phyloP scores from a whole-genome alignment of 1,140 invertebrate genomes.

The Hormaphis cornu region DNA sequence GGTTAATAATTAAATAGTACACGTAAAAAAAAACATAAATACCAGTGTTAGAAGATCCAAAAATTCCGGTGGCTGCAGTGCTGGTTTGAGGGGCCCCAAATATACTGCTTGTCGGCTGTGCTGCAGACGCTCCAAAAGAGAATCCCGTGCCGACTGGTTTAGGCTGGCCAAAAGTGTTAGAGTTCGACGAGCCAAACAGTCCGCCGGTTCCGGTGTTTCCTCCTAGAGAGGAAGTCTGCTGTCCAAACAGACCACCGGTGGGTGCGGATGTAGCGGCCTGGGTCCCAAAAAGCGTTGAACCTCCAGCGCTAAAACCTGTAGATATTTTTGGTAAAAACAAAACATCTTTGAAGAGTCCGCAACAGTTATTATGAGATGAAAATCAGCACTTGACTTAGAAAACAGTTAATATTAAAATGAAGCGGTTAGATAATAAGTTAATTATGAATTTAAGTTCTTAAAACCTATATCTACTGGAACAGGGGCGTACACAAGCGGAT shows the following conservation, averaged over 20 bases:
- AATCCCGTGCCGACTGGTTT: constrained; percentile 41
- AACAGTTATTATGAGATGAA: too few species aligned
- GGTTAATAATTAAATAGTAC: too few species aligned
- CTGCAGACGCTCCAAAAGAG: constrained; percentile 41
- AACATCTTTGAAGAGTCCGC: too few species aligned
- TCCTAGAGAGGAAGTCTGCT: constrained; percentile 35
- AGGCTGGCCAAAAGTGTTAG: constrained; percentile 50
- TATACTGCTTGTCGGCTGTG: constrained; percentile 43
- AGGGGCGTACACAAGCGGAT: too few species aligned
- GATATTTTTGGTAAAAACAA: too few species aligned
- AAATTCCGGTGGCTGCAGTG: constrained; percentile 49
- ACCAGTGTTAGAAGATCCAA: constrained; percentile 45
- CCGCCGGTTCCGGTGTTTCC: constrained; percentile 44
- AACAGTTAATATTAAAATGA: too few species aligned
- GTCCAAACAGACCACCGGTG: constrained; percentile 47
- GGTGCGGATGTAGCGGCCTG: constrained; percentile 40
- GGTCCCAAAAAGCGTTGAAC: constrained; percentile 37
- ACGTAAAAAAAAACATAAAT: constrained; percentile 19
- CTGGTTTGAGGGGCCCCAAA: constrained; percentile 52
- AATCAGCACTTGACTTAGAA: too few species aligned
- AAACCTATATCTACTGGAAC: too few species aligned
- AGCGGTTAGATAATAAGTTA: too few species aligned
- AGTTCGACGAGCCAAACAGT: constrained; percentile 47
- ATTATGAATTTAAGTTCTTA: too few species aligned
- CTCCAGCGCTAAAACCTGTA: constrained; percentile 1